Conservation (phyloP, 2,113 vertebrate species). For the Notothenia rossii region DNA sequence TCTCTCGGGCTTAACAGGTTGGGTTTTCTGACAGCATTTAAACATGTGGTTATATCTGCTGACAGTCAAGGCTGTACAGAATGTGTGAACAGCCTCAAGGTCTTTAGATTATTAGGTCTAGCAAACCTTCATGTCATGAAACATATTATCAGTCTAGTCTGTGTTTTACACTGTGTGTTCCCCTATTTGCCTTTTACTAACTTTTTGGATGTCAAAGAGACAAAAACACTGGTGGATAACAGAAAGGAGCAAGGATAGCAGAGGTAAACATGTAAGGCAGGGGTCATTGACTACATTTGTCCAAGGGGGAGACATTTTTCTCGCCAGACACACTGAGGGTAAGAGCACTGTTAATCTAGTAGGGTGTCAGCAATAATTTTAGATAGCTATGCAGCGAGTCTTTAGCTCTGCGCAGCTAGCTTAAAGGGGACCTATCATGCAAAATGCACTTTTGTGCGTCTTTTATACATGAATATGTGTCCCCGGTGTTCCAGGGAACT, state of each 20-base stretch:
- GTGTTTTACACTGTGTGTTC: constrained; percentile 24
- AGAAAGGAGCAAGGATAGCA: not conserved
- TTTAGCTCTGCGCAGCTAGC: no score
- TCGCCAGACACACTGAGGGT: no score
- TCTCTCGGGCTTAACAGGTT: no score
- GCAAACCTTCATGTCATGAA: not conserved
- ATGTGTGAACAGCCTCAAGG: constrained; percentile 32
- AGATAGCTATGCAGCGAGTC: no score
- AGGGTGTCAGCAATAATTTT: no score
- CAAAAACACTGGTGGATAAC: constrained; percentile 27
- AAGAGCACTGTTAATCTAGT: no score
- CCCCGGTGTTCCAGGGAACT: no score
- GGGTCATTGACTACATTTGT: no score
- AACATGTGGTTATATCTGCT: constrained; percentile 1
- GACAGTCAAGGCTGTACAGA: constrained; percentile 19
- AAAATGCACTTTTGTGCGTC: no score
- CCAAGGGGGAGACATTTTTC: no score
- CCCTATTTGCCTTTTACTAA: not conserved
- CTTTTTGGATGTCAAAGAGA: constrained; percentile 18
- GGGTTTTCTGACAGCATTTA: not conserved
- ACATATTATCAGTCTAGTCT: constrained; percentile 19
- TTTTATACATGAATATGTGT: no score
- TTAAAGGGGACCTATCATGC: no score
- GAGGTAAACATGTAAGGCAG: constrained; percentile 6
- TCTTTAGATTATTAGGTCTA: constrained; percentile 31